Base-by-base conservation (phyloP, 2,113 vertebrate genomes). In the Rana temporaria region DNA sequence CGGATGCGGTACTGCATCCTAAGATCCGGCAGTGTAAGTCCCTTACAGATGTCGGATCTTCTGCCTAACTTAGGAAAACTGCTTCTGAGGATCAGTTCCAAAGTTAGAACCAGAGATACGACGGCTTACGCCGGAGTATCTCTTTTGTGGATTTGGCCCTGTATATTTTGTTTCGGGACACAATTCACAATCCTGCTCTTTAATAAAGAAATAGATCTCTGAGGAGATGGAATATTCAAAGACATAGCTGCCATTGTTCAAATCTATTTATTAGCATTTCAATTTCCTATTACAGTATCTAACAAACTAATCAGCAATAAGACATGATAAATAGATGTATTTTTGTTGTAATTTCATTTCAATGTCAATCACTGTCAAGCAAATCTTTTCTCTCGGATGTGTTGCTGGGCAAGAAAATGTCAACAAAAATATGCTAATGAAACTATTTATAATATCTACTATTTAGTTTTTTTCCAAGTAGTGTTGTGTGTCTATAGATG, bases 211-310 rank as follows among this genome's bases (percentile, higher is more conserved):
- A 18, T 16, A 71, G 34, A 81, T 62, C 4, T 38, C 24, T 48
- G 9, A 11, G 22, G 18, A 71, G 78, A 62, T 81, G 66, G n/a
- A 19, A 52, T 62, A 26, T 70, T 62, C 9, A 81, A 52, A 71
- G 70, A 70, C 60, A 60, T 62, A n/a, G 42, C 20, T n/a, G 57
- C 12, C 66, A 70, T 62, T 70, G 67, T 69, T 81, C 34, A 63
- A 30, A 52, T 32, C 55, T 20, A 22, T 71, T 38, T 62, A 71
- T 81, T 81, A 71, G 78, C 67, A 81, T 80, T 80, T 38, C 78
- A 80, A 80, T 81, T 71, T 81, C 67, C 78, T 81, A 53, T 26
- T 81, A 81, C 67, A 81, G 34, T 53, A 81, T 81, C 67, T 71
- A 70, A 63, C 55, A 52, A 57, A 71, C 9, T 30, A 71, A 81